A percentile compares a stretch with the other conserved stretches of the same genome.
phyloP scores from a whole-genome alignment of 2,888 invertebrate genomes.

The Xylota segnis region DNA sequence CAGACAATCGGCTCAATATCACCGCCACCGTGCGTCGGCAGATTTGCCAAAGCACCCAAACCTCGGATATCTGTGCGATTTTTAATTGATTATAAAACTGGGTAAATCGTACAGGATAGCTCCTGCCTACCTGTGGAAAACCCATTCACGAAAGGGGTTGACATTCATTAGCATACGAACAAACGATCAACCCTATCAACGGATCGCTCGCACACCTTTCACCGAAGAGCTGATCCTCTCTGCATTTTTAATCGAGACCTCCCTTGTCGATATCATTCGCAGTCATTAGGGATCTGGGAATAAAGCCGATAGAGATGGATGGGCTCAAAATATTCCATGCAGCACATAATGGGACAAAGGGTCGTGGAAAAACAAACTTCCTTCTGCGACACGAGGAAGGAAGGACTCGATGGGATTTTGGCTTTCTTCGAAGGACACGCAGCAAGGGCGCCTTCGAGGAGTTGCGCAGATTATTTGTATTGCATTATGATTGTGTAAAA shows the following conservation, averaged over 20 bases:
- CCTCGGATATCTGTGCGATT: constrained; percentile 61
- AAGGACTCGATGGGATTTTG: constrained; percentile 46
- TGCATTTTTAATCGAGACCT: constrained; percentile 63
- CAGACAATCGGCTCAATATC: constrained; percentile 75
- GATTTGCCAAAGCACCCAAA: constrained; percentile 60
- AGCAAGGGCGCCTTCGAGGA: constrained; percentile 37
- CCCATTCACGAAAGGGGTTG: constrained; percentile 50
- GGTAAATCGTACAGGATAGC: constrained; percentile 37
- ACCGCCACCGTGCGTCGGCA: constrained; percentile 42
- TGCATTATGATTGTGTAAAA: constrained; percentile 56
- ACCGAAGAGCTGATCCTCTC: constrained; percentile 57
- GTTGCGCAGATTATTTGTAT: constrained; percentile 66
- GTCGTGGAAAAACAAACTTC: constrained; percentile 73
- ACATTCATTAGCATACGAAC: constrained; percentile 71
- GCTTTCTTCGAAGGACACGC: constrained; percentile 36
- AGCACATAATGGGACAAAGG: constrained; percentile 67
- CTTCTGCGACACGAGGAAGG: constrained; percentile 27
- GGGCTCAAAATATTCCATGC: constrained; percentile 72
- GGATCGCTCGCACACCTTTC: constrained; percentile 73
- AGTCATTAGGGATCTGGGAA: constrained; percentile 76
- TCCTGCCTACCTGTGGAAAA: constrained; percentile 34
- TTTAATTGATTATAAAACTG: constrained; percentile 74
- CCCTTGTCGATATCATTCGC: constrained; percentile 70
- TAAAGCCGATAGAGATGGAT: constrained; percentile 75
- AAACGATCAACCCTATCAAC: constrained; percentile 64